Evolutionary conservation across 2,888 invertebrate species (phyloP).

Genomic region (Ennomos erosarius): DNA sequence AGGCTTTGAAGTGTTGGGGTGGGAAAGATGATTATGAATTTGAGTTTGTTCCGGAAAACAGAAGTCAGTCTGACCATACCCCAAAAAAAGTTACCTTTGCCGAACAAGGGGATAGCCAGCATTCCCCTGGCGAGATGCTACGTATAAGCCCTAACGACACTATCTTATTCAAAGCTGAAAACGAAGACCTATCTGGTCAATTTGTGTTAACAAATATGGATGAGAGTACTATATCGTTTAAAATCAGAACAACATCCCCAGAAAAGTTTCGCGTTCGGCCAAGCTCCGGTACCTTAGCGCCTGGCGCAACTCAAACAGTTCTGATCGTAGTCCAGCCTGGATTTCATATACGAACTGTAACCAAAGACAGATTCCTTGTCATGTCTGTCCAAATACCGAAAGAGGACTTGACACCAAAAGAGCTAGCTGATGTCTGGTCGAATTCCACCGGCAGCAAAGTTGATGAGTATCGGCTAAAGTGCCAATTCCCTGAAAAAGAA

Average conservation of each 20-base stretch:
- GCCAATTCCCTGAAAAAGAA: slow-evolving; percentile 84
- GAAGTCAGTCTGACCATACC: slow-evolving; percentile 63
- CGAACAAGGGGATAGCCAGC: slow-evolving; percentile 66
- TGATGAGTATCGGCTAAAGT: slow-evolving; percentile 90
- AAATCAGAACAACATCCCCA: slow-evolving; percentile 98
- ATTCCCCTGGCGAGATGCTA: slow-evolving; percentile 84
- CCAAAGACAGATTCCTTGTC: slow-evolving; percentile 94
- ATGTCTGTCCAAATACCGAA: slow-evolving; percentile 91
- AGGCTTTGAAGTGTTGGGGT: slow-evolving; percentile 92
- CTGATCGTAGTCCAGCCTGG: slow-evolving; percentile 91
- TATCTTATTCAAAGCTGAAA: slow-evolving; percentile 88
- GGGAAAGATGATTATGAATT: slow-evolving; percentile 91
- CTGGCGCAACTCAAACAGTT: slow-evolving; percentile 87
- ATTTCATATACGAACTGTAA: slow-evolving; percentile 87
- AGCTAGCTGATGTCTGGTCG: slow-evolving; percentile 91
- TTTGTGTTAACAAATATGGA: slow-evolving; percentile 90
- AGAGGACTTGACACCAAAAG: slow-evolving; percentile 83
- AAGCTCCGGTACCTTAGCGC: slow-evolving; percentile 90
- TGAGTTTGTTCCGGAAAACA: slow-evolving; percentile 88
- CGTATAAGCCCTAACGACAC: slow-evolving; percentile 88
- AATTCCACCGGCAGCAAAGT: slow-evolving; percentile 85
- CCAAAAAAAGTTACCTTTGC: slow-evolving; percentile 80
- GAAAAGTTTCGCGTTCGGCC: slow-evolving; percentile 97
- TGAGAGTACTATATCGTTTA: slow-evolving; percentile 74
- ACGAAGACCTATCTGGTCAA: slow-evolving; percentile 88